phyloP scores from a whole-genome alignment of 2,113 vertebrate species.

The Diphyllodes magnificus region DNA sequence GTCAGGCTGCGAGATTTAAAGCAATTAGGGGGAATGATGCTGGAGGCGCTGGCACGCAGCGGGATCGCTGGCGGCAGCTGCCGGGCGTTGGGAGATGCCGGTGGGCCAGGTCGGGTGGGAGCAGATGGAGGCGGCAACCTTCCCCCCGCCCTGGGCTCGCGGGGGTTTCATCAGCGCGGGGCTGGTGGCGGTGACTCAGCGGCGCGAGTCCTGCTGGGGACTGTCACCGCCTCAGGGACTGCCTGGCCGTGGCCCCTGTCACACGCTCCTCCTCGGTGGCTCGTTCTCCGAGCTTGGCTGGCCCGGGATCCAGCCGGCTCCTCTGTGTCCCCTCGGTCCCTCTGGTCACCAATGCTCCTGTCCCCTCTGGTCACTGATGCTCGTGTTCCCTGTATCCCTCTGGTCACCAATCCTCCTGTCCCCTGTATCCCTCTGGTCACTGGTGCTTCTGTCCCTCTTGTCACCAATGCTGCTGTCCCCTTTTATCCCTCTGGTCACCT shows the following conservation, averaged over 20 bases:
- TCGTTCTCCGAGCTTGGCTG: background rate
- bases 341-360: background rate
- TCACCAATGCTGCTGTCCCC: background rate
- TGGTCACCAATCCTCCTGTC: background rate
- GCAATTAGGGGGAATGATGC: slow-evolving; percentile 41
- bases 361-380: background rate
- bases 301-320: accelerated
- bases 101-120: background rate
- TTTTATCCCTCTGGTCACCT: background rate
- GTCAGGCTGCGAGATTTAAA: slow-evolving; percentile 41
- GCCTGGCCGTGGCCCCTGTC: background rate
- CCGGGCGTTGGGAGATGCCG: slow-evolving; percentile 9
- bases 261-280: background rate
- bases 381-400: background rate
- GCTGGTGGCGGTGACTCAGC: slow-evolving; percentile 37
- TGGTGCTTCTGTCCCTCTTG: background rate
- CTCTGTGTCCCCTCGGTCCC: background rate
- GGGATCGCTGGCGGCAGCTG: background rate
- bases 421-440: background rate
- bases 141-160: background rate
- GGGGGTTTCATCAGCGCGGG: background rate
- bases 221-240: background rate
- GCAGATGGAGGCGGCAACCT: background rate
- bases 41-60: slow-evolving; percentile 4
- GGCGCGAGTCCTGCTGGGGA: background rate